Conservation (phyloP, 2,797 vertebrate species). For the Peromyscus attwateri region DNA sequence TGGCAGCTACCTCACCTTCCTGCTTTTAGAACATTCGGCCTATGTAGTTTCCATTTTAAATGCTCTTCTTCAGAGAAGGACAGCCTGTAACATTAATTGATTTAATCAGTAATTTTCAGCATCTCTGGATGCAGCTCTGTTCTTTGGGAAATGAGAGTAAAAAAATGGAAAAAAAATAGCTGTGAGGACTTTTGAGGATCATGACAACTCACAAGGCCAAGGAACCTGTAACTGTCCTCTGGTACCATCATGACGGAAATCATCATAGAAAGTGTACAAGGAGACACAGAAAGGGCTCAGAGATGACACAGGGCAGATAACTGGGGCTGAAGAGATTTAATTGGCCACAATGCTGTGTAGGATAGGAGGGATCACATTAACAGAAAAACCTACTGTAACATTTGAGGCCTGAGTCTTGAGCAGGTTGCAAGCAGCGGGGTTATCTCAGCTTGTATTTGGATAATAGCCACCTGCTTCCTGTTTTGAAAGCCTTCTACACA, state of each 20-base stretch:
- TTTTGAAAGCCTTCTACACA: slow-evolving; percentile 20
- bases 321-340: neutral
- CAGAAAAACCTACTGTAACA: neutral
- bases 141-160: neutral
- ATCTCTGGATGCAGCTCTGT: neutral
- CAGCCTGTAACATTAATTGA: neutral
- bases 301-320: neutral
- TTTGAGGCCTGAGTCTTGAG: slow-evolving; percentile 12
- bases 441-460: slow-evolving; percentile 49
- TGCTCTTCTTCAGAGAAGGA: neutral
- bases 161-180: neutral
- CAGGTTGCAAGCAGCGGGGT: neutral
- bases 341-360: neutral
- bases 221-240: neutral
- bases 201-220: neutral
- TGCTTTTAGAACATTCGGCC: slow-evolving; percentile 38
- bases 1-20: neutral
- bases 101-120: neutral
- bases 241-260: neutral
- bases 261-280: neutral
- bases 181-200: slow-evolving; percentile 4
- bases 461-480: neutral
- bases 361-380: neutral
- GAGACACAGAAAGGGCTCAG: neutral
- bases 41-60: neutral